A percentile compares a stretch with the other conserved stretches of the same genome.
Conservation (phyloP, 2,888 invertebrate species). For the Epinotia nisella region DNA sequence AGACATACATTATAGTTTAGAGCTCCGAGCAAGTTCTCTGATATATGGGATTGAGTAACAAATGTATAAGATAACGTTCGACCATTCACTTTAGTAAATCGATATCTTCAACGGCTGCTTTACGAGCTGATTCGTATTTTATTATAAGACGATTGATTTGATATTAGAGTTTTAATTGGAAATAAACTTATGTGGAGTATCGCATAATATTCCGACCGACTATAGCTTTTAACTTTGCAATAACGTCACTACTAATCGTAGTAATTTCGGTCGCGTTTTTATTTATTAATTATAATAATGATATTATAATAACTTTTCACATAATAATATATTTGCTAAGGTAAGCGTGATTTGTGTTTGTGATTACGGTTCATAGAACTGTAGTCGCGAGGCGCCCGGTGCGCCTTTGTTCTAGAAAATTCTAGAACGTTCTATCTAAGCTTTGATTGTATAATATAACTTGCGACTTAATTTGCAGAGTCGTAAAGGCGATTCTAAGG, state of each 20-base stretch:
- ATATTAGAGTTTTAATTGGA: conserved; percentile 26
- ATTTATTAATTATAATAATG: conserved; percentile 56
- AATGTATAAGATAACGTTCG: neutral
- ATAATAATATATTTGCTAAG: conserved; percentile 53
- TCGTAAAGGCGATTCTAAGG: conserved; percentile 16
- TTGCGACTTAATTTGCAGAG: conserved; percentile 17
- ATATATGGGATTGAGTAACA: neutral
- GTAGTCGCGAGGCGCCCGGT: conserved; percentile 22
- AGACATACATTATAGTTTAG: neutral
- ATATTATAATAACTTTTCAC: conserved; percentile 60
- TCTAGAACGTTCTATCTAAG: conserved; percentile 47
- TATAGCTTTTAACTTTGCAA: conserved; percentile 9
- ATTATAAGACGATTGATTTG: conserved; percentile 25
- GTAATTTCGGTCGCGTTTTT: conserved; percentile 44
- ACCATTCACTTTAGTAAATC: neutral
- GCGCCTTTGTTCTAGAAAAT: conserved; percentile 43
- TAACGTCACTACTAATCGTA: conserved; percentile 19
- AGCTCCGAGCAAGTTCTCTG: neutral
- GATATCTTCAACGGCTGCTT: neutral
- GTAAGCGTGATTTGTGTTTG: conserved; percentile 47
- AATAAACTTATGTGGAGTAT: conserved; percentile 2
- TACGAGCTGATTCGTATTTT: conserved; percentile 24
- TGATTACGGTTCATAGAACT: conserved; percentile 50
- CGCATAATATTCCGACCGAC: conserved; percentile 42
- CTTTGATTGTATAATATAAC: conserved; percentile 25